Percentiles rank a stretch among this genome's conserved stretches.
Conservation (phyloP, 2,113 vertebrate species). For the Bostrychus sinensis region DNA sequence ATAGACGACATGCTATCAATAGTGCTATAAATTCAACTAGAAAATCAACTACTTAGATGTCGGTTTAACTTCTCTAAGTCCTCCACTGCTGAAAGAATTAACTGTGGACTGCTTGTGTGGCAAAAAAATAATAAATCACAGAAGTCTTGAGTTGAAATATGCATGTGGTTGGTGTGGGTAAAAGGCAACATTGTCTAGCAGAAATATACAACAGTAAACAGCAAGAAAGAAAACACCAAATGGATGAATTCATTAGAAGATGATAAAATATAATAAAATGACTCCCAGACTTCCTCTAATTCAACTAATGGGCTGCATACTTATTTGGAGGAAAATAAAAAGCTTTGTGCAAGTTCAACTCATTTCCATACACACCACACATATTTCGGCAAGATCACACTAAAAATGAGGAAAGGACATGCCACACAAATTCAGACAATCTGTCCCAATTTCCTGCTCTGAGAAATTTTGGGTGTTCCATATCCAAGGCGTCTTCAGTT, state of each 20-base stretch:
- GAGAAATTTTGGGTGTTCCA: slow-evolving; percentile 33
- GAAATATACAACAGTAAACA: slow-evolving; percentile 60
- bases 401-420: slow-evolving; percentile 52
- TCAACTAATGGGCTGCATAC: slow-evolving; percentile 19
- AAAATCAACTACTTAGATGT: slow-evolving; percentile 57
- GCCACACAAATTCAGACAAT: slow-evolving; percentile 59
- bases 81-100: slow-evolving; percentile 44
- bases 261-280: slow-evolving; percentile 57
- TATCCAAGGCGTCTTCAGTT: slow-evolving; percentile 10
- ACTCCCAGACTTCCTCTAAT: slow-evolving; percentile 56
- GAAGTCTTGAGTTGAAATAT: slow-evolving; percentile 38
- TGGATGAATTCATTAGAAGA: slow-evolving; percentile 50
- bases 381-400: slow-evolving; percentile 41
- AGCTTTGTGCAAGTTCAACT: slow-evolving; percentile 48
- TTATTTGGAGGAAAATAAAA: slow-evolving; percentile 46
- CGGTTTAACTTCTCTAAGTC: slow-evolving; percentile 50
- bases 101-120: slow-evolving; percentile 48
- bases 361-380: slow-evolving; percentile 54
- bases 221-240: slow-evolving; percentile 43
- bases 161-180: slow-evolving; percentile 43
- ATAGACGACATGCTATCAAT: slow-evolving; percentile 65
- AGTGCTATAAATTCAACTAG: slow-evolving; percentile 54
- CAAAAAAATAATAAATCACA: slow-evolving; percentile 49
- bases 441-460: slow-evolving; percentile 51
- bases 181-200: slow-evolving; percentile 30